phyloP scores from a whole-genome alignment of 2,888 invertebrate species.

The Neoascia interrupta region DNA sequence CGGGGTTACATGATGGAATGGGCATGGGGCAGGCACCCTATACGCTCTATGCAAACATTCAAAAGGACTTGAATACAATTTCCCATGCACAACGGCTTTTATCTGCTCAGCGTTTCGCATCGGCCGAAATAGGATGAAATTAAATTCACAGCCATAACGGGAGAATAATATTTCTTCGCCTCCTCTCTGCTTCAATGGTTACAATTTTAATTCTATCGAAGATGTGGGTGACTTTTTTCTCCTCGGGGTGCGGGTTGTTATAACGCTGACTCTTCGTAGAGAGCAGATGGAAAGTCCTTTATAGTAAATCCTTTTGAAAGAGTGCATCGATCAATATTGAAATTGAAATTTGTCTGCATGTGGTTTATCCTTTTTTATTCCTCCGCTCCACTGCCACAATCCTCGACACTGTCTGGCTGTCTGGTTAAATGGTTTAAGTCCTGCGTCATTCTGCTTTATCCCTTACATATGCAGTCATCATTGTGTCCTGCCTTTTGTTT shows the following conservation, averaged over 20 bases:
- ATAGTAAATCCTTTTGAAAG: no score
- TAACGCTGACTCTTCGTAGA: not conserved
- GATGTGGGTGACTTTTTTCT: not conserved
- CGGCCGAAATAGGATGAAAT: not conserved
- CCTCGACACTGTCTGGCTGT: no score
- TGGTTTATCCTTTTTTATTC: not conserved
- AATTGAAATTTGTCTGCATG: slow-evolving; percentile 20
- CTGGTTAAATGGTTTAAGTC: not conserved
- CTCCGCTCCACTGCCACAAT: no score
- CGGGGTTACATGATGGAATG: not conserved
- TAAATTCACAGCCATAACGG: slow-evolving; percentile 7
- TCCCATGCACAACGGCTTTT: no score
- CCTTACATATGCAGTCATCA: not conserved
- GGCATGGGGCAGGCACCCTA: no score
- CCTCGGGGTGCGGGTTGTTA: not conserved
- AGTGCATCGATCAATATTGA: slow-evolving; percentile 14
- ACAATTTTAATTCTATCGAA: slow-evolving; percentile 13
- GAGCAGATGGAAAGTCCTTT: no score
- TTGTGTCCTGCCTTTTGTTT: not conserved
- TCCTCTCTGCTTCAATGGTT: slow-evolving; percentile 26
- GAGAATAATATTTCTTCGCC: not conserved
- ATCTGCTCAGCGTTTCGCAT: not conserved
- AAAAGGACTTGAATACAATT: no score
- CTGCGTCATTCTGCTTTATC: not conserved
- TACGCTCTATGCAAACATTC: no score